phyloP scores from a whole-genome alignment of 2,888 invertebrate genomes.

The Priocnemis perturbator region DNA sequence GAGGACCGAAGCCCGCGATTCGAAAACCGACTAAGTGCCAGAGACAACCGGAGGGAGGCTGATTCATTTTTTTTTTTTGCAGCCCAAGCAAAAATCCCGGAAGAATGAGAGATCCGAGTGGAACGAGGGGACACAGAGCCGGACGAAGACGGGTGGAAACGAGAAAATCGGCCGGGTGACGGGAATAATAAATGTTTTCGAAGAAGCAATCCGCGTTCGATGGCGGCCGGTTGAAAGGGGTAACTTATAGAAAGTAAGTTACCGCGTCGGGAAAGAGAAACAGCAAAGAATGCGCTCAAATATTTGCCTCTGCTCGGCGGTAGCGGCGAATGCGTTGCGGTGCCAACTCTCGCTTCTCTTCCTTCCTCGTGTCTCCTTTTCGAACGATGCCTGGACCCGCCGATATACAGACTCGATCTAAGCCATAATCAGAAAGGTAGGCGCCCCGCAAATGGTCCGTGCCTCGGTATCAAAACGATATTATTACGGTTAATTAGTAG shows the following conservation, averaged over 20 bases:
- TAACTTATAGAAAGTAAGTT: not conserved
- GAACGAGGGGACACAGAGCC: conserved; percentile 2
- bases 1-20: conserved; percentile 54
- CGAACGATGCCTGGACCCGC: too few relatives aligned
- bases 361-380: not conserved
- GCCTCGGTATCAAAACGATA: conserved; percentile 18
- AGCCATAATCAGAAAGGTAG: too few relatives aligned
- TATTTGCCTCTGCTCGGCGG: not conserved
- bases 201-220: conserved; percentile 4
- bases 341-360: not conserved
- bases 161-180: not conserved
- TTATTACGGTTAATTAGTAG: conserved; percentile 44
- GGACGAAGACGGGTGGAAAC: conserved; percentile 13
- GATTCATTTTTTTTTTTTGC: conserved; percentile 49
- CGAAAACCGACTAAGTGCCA: conserved; percentile 56
- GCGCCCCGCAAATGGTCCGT: conserved; percentile 17
- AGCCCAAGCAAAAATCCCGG: not conserved
- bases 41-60: conserved; percentile 48
- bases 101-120: too few relatives aligned
- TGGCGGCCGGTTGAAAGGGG: not conserved
- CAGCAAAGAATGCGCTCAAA: not conserved
- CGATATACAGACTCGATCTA: too few relatives aligned
- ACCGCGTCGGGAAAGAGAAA: too few relatives aligned
- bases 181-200: conserved; percentile 20
- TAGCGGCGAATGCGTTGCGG: not conserved